Evolutionary conservation across 2,797 vertebrate species (phyloP).

Genomic region (Sebastiscus albofasciatus): DNA sequence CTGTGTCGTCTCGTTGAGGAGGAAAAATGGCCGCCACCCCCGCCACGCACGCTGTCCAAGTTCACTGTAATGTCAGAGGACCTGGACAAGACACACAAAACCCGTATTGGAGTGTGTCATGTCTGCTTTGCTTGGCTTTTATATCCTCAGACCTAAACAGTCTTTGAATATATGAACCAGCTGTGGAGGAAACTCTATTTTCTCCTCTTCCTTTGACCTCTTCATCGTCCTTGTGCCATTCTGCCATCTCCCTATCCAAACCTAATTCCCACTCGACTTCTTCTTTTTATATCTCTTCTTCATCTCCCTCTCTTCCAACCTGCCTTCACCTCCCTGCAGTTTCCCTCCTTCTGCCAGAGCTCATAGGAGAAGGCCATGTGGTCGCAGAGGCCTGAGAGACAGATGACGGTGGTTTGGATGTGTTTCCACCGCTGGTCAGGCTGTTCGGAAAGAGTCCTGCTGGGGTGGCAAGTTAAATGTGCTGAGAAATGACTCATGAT

Average conservation of each 20-base stretch:
- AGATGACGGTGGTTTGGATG: conserved; percentile 57
- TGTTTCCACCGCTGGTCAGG: conserved; percentile 65
- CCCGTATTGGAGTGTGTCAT: conserved; percentile 28
- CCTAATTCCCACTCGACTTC: conserved; percentile 14
- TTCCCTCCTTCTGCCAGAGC: conserved; percentile 24
- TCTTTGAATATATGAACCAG: conserved; percentile 52
- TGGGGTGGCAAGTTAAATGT: conserved; percentile 62
- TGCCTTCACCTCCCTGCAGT: conserved; percentile 30
- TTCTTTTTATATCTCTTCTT: conserved; percentile 38
- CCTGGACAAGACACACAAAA: conserved; percentile 24
- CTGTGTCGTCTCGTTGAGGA: conserved; percentile 10
- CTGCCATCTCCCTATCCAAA: conserved; percentile 17
- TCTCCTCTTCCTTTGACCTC: not conserved
- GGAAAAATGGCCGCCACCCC: conserved; percentile 29
- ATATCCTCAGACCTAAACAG: conserved; percentile 39
- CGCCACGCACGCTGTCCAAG: conserved; percentile 4
- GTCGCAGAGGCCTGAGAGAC: conserved; percentile 52
- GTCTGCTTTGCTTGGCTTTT: conserved; percentile 37
- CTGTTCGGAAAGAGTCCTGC: conserved; percentile 55
- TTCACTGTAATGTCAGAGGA: conserved; percentile 44
- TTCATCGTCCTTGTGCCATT: not conserved
- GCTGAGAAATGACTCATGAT: conserved; percentile 60
- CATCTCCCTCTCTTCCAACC: conserved; percentile 12
- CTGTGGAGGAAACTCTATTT: conserved; percentile 47
- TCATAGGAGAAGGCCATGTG: conserved; percentile 42